Conservation (phyloP, 2,888 invertebrate species). For the Uloborus plumipes region DNA sequence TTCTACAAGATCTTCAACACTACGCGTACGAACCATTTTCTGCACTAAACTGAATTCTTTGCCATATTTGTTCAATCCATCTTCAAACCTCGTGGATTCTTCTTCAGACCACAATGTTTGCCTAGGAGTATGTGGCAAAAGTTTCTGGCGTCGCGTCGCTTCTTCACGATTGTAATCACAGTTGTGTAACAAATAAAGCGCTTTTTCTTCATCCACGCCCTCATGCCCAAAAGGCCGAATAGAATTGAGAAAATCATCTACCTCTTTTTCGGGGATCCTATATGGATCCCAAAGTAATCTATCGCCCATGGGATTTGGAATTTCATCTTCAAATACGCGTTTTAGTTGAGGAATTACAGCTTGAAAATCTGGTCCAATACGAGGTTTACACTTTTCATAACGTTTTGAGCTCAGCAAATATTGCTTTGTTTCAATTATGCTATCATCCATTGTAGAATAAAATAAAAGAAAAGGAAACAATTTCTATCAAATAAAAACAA, state of each 20-base stretch:
- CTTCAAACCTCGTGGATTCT: slow-evolving; percentile 11
- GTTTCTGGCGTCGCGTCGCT: slow-evolving; percentile 1
- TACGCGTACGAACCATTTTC: slow-evolving; percentile 7
- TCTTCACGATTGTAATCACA: slow-evolving; percentile 16
- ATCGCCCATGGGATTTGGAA: background rate
- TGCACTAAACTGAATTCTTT: slow-evolving; percentile 24
- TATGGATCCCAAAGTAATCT: slow-evolving; percentile 1
- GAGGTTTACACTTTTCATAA: background rate
- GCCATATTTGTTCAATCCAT: slow-evolving; percentile 4
- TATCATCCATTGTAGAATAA: no score
- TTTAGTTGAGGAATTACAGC: background rate
- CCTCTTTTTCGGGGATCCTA: slow-evolving; percentile 4
- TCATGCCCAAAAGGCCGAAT: background rate
- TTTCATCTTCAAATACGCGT: background rate
- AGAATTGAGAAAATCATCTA: slow-evolving; percentile 1
- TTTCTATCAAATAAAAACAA: no score
- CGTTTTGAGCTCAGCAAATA: background rate
- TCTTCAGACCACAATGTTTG: slow-evolving; percentile 3
- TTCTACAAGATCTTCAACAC: slow-evolving; percentile 7
- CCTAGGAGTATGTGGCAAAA: background rate
- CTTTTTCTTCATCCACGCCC: slow-evolving; percentile 6
- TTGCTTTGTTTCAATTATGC: no score
- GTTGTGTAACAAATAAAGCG: slow-evolving; percentile 13
- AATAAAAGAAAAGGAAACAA: no score
- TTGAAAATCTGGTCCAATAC: slow-evolving; percentile 10